Evolutionary conservation across 2,888 invertebrate species (phyloP).

Genomic region (Hydroisotoma schaefferi): DNA sequence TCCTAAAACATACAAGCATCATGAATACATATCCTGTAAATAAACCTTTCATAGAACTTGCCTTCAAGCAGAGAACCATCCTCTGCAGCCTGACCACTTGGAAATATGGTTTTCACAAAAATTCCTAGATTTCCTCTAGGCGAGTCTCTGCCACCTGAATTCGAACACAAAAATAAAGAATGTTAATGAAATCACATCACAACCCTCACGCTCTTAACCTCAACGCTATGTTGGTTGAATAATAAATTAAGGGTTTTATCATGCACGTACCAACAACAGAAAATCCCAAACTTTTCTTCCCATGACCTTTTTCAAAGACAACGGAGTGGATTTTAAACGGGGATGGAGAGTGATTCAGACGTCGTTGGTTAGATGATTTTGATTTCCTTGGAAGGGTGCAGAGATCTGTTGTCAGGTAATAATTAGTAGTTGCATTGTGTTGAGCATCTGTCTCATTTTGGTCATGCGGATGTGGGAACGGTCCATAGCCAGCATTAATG

Average conservation of each 20-base stretch:
- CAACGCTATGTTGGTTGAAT: background rate
- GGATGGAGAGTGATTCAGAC: background rate
- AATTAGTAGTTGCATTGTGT: slow-evolving; percentile 35
- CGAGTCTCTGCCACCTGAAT: slow-evolving; percentile 73
- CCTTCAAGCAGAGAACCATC: slow-evolving; percentile 79
- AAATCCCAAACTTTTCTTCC: slow-evolving; percentile 81
- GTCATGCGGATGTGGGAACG: slow-evolving; percentile 28
- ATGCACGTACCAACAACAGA: slow-evolving; percentile 59
- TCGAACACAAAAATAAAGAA: slow-evolving; percentile 56
- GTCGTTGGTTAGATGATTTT: slow-evolving; percentile 5
- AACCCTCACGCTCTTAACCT: background rate
- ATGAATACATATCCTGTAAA: too few species aligned
- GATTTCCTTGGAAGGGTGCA: slow-evolving; percentile 46
- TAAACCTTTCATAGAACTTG: slow-evolving; percentile 54
- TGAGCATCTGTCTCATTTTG: slow-evolving; percentile 11
- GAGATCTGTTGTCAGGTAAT: slow-evolving; percentile 43
- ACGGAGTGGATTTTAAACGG: slow-evolving; percentile 42
- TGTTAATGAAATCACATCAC: background rate
- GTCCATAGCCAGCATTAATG: slow-evolving; percentile 24
- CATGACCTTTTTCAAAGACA: slow-evolving; percentile 67
- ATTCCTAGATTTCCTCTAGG: slow-evolving; percentile 84
- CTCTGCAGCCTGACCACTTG: slow-evolving; percentile 79
- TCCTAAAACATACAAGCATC: too few species aligned
- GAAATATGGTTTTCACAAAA: slow-evolving; percentile 83
- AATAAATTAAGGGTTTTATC: background rate